Conservation (phyloP, 2,797 vertebrate species). For the Muscicapa comitata region DNA sequence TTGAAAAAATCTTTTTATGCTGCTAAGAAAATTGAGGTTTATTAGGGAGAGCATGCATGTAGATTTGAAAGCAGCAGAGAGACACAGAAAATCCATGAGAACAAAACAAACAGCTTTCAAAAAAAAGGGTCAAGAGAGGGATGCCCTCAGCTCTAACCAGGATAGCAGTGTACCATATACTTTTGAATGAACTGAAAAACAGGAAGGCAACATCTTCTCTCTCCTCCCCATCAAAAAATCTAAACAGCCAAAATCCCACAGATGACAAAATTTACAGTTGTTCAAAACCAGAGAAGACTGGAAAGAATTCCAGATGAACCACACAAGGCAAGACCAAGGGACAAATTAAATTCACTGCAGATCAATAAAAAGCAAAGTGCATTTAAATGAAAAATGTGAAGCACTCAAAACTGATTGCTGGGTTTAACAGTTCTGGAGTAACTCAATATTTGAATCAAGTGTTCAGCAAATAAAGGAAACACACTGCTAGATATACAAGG, state of each 20-base stretch:
- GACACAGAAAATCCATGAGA: background rate
- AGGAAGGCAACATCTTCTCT: background rate
- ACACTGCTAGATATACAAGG: background rate
- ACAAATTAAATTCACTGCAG: slow-evolving; percentile 27
- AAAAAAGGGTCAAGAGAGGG: background rate
- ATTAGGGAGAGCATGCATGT: background rate
- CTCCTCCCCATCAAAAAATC: background rate
- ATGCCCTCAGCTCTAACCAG: background rate
- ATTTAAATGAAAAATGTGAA: slow-evolving; percentile 40
- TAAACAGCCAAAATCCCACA: background rate
- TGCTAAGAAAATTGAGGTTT: background rate
- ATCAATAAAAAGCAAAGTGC: slow-evolving; percentile 41
- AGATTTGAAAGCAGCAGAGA: background rate
- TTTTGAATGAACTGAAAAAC: background rate
- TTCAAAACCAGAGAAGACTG: background rate
- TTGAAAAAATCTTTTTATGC: background rate
- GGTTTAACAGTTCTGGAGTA: background rate
- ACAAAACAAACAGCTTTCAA: background rate
- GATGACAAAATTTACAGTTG: background rate
- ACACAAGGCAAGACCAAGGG: slow-evolving; percentile 6
- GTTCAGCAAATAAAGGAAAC: background rate
- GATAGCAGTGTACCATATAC: background rate
- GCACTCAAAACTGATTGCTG: background rate
- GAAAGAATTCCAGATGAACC: slow-evolving; percentile 22
- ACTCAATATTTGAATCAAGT: slow-evolving; percentile 18